phyloP scores from a whole-genome alignment of 1,140 invertebrate genomes.

The Cataglyphis hispanica region DNA sequence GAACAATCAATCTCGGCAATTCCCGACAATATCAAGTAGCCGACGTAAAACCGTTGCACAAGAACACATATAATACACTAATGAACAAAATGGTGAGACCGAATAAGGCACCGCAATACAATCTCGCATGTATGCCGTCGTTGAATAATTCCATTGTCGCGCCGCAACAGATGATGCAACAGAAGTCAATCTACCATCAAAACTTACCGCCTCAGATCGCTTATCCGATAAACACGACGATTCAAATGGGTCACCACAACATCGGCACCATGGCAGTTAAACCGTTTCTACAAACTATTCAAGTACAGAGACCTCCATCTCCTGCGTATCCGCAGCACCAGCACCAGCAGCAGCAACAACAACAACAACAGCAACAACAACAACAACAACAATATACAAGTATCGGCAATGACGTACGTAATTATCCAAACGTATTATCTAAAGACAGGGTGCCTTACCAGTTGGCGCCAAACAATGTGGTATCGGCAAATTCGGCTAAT shows the following conservation, averaged over 20 bases:
- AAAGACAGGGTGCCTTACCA: background rate
- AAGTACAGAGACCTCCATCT: background rate
- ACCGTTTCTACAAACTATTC: slow-evolving; percentile 4
- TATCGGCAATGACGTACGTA: background rate
- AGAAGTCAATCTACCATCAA: background rate
- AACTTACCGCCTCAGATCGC: slow-evolving; percentile 34
- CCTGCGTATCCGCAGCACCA: background rate
- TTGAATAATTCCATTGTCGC: background rate
- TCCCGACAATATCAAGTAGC: background rate
- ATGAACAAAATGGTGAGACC: background rate
- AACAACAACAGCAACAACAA: background rate
- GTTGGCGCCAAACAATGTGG: background rate
- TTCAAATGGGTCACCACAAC: background rate
- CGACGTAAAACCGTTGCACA: background rate
- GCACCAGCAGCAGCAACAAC: background rate
- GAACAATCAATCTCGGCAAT: fast-evolving
- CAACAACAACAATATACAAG: background rate
- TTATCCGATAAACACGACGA: background rate
- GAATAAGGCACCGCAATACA: background rate
- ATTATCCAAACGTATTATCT: background rate
- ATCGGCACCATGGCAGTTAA: background rate
- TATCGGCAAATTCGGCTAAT: background rate
- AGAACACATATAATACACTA: too few species aligned
- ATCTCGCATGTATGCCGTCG: background rate
- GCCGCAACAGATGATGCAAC: background rate